Conservation (phyloP, 1,140 invertebrate species). For the Drosophila ficusphila region DNA sequence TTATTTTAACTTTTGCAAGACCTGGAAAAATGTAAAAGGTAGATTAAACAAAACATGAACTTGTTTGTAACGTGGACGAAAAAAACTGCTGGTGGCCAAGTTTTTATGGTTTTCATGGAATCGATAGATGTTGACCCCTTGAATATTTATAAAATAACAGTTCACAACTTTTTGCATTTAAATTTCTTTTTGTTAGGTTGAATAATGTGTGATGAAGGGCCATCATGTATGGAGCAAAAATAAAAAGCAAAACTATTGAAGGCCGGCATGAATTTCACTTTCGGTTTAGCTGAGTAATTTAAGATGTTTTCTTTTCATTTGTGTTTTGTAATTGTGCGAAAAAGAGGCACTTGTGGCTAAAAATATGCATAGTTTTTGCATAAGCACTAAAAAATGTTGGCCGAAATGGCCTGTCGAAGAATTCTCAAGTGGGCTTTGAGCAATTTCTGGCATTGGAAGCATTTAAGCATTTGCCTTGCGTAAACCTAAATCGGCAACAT, state of each 20-base stretch:
- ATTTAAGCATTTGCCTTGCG: not conserved
- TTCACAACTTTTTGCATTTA: too few relatives aligned
- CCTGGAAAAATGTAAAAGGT: too few relatives aligned
- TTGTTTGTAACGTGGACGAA: too few relatives aligned
- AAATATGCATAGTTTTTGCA: conserved; percentile 36
- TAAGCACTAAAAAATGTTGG: conserved; percentile 15
- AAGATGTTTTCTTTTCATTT: conserved; percentile 33
- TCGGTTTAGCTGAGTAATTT: conserved; percentile 39
- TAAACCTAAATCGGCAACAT: conserved; percentile 12
- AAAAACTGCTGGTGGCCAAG: too few relatives aligned
- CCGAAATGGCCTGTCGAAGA: conserved; percentile 24
- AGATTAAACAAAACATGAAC: too few relatives aligned
- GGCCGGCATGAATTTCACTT: conserved; percentile 60
- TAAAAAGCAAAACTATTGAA: conserved; percentile 22
- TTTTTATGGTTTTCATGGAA: too few relatives aligned
- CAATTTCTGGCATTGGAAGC: conserved; percentile 12
- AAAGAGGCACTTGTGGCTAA: conserved; percentile 46
- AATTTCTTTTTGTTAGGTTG: conserved; percentile 45
- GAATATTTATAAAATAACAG: too few relatives aligned
- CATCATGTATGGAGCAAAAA: conserved; percentile 24
- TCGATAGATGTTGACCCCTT: too few relatives aligned
- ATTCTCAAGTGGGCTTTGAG: conserved; percentile 32
- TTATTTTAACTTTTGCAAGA: too few relatives aligned
- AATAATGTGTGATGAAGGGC: conserved; percentile 46
- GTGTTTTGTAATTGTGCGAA: conserved; percentile 52